These are phyloP conservation scores for Temnothorax longispinosus DNA, from an alignment of 1,140 invertebrate species.

Conservation along the genomic window DNA sequence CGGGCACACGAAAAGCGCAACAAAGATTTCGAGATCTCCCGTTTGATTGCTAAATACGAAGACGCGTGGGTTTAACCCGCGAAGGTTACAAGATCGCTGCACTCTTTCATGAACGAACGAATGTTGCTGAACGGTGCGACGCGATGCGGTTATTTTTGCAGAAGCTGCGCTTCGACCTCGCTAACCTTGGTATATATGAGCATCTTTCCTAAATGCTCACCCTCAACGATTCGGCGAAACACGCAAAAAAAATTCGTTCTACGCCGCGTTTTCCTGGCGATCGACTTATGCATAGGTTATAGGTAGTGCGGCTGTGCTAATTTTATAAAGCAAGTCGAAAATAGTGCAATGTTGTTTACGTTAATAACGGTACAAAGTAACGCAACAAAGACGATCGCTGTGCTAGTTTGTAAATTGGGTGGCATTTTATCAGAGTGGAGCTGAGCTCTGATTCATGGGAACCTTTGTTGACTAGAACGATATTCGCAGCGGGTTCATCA, in stretches of 20 bases:
- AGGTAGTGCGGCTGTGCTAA: not conserved
- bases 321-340: conserved; percentile 3
- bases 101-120: conserved; percentile 58
- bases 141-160: conserved; percentile 67
- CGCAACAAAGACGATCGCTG: not conserved
- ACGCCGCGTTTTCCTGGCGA: not conserved
- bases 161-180: conserved; percentile 36
- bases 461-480: not conserved
- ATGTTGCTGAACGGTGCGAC: not conserved
- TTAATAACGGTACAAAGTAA: not conserved
- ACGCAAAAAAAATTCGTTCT: conserved; percentile 30
- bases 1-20: not conserved
- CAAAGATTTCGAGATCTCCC: conserved; percentile 16
- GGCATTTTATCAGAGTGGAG: conserved; percentile 1
- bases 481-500: not conserved
- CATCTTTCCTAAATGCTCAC: conserved; percentile 49
- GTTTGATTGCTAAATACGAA: conserved; percentile 39
- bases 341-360: conserved; percentile 29
- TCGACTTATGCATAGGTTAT: not conserved
- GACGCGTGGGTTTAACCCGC: conserved; percentile 53
- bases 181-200: conserved; percentile 58
- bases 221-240: conserved; percentile 9
- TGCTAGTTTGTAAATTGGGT: conserved; percentile 8
- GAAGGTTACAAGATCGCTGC: conserved; percentile 73
- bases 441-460: conserved; percentile 47